Percentiles rank a stretch among this genome's conserved stretches.
Conservation (phyloP, 2,888 invertebrate species). For the Alviniconcha strummeri region DNA sequence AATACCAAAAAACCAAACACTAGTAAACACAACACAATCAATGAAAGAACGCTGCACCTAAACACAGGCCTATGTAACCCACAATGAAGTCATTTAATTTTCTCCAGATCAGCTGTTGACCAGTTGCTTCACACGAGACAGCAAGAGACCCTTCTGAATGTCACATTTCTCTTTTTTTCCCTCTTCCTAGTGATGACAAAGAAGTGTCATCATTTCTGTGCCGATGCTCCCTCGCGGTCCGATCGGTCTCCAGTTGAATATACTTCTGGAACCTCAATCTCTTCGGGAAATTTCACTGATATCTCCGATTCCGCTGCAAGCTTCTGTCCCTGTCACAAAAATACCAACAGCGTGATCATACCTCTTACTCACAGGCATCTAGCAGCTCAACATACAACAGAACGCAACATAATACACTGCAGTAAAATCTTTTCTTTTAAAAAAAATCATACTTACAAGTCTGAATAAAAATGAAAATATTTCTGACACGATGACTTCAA, state of each 20-base stretch:
- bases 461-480: background rate
- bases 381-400: background rate
- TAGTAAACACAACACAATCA: too few relatives aligned
- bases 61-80: too few relatives aligned
- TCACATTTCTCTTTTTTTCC: background rate
- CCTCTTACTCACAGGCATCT: background rate
- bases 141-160: background rate
- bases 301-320: conserved; percentile 49
- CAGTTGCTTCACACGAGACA: background rate
- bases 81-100: too few relatives aligned
- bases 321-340: conserved; percentile 44
- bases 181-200: background rate
- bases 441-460: background rate
- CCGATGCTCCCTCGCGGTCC: background rate
- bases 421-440: background rate
- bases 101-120: background rate
- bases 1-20: too few relatives aligned
- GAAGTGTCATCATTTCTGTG: background rate
- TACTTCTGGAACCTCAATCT: conserved; percentile 41
- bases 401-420: too few relatives aligned
- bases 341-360: background rate
- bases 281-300: conserved; percentile 42
- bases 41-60: too few relatives aligned
- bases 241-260: conserved; percentile 39
- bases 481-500: background rate